Base-by-base conservation (phyloP, 2,113 vertebrate genomes). In the Lontra canadensis region DNA sequence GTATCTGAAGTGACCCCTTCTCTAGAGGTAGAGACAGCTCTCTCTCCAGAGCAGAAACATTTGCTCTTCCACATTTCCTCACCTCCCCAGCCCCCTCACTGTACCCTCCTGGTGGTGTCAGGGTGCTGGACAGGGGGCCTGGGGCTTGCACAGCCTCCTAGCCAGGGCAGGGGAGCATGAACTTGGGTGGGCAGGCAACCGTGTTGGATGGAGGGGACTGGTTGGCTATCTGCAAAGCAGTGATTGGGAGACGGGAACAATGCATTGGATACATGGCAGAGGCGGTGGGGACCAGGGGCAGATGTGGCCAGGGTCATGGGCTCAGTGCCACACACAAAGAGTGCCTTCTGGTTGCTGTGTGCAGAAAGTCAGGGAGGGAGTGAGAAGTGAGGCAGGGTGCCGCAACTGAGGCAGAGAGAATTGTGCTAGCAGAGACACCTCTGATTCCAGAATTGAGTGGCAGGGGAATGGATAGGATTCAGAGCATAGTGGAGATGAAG, bases 191-290 rank as follows among this genome's bases (percentile, higher is more conserved):
- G 14, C 15, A 20, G 59, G n/a, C 4, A 0, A 23, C 67, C 8
- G 55, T 57, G 47, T 92, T 42, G 61, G 47, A 39, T 39, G 29
- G 49, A 55, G 42, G 55, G 57, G 39, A 13, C 67, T 44, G 36
- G 23, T 17, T 83, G n/a, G 52, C 55, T 21, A n/a, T n/a, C 31
- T 80, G 15, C 21, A 52, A 39, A 39, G 31, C 25, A 42, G 23
- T 59, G 26, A n/a, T 36, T 18, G 76, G 79, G 79, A 59, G 42
- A 74, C 0, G 2, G 5, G 36, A 61, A 9, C 2, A 4, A 81
- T 17, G 44, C 57, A 17, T 55, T 5, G 0, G 47, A 1, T 25
- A 5, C 4, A 0, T 4, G 25, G 65, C 39, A 42, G 18, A 81
- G 61, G 31, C 7, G 0, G 21, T 59, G 23, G 93, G 79, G 49